Evolutionary conservation across 2,888 invertebrate species (phyloP).

Genomic region (Brachyptera putata): DNA sequence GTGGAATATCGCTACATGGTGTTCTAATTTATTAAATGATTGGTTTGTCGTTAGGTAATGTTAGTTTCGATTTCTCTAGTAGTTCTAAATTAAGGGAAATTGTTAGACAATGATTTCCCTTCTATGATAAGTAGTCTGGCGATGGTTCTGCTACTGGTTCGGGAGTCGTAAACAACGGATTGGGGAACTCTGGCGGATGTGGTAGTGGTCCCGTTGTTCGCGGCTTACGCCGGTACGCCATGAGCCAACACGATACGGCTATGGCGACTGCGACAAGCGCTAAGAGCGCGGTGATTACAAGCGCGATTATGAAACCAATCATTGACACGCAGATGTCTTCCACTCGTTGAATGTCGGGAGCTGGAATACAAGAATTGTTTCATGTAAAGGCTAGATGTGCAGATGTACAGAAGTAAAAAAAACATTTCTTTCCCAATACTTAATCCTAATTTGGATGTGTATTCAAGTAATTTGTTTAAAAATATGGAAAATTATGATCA

Average conservation of each 20-base stretch:
- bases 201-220: slow-evolving; percentile 86
- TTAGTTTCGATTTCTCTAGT: slow-evolving; percentile 11
- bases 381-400: too few relatives aligned
- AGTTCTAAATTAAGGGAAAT: slow-evolving; percentile 9
- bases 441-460: too few relatives aligned
- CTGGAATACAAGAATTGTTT: slow-evolving; percentile 46
- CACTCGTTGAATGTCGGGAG: slow-evolving; percentile 52
- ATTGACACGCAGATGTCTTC: slow-evolving; percentile 92
- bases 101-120: neutral
- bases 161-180: slow-evolving; percentile 82
- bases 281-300: slow-evolving; percentile 85
- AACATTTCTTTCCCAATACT: too few relatives aligned
- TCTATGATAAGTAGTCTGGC: slow-evolving; percentile 62
- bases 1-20: neutral
- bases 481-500: too few relatives aligned
- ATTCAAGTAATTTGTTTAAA: too few relatives aligned
- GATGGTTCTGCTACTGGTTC: slow-evolving; percentile 78
- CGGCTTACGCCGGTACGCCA: slow-evolving; percentile 85
- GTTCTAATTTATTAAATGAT: neutral
- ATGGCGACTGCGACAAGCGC: slow-evolving; percentile 91
- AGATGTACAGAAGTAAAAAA: too few relatives aligned
- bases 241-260: slow-evolving; percentile 92
- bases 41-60: neutral
- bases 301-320: slow-evolving; percentile 86
- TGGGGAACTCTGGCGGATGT: slow-evolving; percentile 93